Percentiles rank a stretch among this genome's conserved stretches.
Evolutionary conservation across 2,113 vertebrate genomes (phyloP).

Genomic region (Tricholaema leucomelas): DNA sequence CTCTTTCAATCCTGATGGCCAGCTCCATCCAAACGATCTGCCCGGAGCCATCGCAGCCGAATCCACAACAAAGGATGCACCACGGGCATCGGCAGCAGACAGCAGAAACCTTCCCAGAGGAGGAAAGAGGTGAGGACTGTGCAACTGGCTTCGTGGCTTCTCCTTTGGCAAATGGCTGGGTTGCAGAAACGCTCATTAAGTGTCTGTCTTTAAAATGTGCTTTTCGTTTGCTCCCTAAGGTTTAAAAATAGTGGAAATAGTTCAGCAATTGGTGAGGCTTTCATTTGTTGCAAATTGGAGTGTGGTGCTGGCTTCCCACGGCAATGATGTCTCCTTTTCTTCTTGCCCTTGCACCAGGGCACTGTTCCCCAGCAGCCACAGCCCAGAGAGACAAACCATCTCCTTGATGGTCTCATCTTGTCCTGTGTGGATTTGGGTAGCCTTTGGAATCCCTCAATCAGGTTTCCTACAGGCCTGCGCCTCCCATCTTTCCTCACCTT

Average conservation of each 20-base stretch:
- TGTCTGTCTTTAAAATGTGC: slow-evolving; percentile 30
- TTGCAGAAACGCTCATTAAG: slow-evolving; percentile 35
- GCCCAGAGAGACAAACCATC: neutral
- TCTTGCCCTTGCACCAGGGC: neutral
- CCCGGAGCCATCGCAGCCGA: neutral
- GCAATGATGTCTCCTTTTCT: slow-evolving; percentile 6
- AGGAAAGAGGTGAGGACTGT: slow-evolving; percentile 29
- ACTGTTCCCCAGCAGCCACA: neutral
- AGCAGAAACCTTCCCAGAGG: slow-evolving; percentile 6
- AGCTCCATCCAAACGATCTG: neutral
- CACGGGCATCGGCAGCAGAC: rapidly evolving
- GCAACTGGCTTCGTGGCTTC: neutral
- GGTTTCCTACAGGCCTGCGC: rapidly evolving
- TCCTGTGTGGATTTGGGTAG: neutral
- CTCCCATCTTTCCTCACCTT: neutral
- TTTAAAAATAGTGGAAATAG: slow-evolving; percentile 36
- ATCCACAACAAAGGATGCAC: neutral
- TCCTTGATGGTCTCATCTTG: neutral
- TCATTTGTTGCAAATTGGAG: neutral
- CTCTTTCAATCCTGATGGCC: slow-evolving; percentile 8
- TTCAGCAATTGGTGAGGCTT: neutral
- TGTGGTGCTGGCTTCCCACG: neutral
- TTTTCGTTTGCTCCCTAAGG: slow-evolving; percentile 34
- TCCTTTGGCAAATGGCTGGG: slow-evolving; percentile 10
- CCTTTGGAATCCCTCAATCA: neutral